Evolutionary conservation across 1,140 invertebrate genomes (phyloP).

Genomic region (Homarus americanus): DNA sequence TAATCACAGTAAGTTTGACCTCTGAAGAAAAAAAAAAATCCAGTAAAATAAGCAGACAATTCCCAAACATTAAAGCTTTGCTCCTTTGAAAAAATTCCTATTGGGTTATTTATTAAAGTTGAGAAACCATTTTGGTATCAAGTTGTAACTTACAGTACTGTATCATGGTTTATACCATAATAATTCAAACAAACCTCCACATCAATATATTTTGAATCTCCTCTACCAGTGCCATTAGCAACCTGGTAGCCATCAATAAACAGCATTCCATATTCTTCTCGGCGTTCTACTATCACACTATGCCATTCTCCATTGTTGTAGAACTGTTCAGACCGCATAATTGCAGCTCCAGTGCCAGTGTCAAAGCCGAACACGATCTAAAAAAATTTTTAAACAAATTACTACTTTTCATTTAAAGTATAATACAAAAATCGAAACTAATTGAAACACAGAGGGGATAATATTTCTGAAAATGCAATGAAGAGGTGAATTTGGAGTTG

Average conservation of each 20-base stretch:
- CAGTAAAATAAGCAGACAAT: no score
- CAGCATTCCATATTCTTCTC: slow-evolving; percentile 76
- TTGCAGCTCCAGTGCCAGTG: slow-evolving; percentile 85
- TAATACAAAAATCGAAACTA: no score
- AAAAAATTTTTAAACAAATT: slow-evolving; percentile 71
- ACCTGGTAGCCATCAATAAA: slow-evolving; percentile 52
- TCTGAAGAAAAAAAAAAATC: no score
- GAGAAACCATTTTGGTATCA: background rate
- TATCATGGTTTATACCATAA: background rate
- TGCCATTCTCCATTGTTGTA: slow-evolving; percentile 95
- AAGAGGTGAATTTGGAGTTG: no score
- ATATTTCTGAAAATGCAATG: no score
- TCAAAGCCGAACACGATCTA: slow-evolving; percentile 86
- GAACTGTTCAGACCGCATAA: slow-evolving; percentile 80
- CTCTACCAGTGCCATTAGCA: slow-evolving; percentile 22
- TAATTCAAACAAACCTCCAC: slow-evolving; percentile 58
- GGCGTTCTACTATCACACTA: slow-evolving; percentile 80
- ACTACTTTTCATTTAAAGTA: background rate
- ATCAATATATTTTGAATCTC: slow-evolving; percentile 59
- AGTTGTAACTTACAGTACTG: background rate
- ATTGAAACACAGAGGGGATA: no score
- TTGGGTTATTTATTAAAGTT: no score
- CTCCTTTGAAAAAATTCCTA: no score
- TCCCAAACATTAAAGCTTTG: no score
- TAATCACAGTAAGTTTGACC: no score